These are phyloP conservation scores for Chloroceryle amazona DNA, from an alignment of 2,797 vertebrate genomes.

Conservation along the genomic window DNA sequence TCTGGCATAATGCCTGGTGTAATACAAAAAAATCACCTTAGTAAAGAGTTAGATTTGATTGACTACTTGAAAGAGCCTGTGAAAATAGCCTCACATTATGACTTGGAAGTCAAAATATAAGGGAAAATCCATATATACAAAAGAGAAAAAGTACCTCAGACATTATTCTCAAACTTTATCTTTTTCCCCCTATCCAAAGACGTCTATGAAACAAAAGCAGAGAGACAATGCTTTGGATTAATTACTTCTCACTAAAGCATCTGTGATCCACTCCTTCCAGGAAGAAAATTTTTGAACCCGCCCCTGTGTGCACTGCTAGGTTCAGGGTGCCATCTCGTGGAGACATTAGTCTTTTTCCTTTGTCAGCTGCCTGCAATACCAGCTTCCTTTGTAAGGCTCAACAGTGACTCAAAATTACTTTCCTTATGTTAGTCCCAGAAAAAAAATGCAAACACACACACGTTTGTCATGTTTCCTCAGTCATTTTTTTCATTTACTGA, in stretches of 20 bases:
- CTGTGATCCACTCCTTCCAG: not conserved
- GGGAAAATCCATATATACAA: not conserved
- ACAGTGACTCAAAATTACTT: not conserved
- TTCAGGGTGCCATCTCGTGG: slow-evolving; percentile 31
- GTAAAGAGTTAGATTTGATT: not conserved
- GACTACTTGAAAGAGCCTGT: not conserved
- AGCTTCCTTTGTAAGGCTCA: not conserved
- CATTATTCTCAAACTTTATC: not conserved
- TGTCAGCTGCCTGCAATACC: no score
- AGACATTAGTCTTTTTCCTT: not conserved
- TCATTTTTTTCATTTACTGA: not conserved
- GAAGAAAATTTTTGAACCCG: not conserved
- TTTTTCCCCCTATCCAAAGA: not conserved
- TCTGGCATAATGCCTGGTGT: not conserved
- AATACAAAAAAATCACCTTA: not conserved
- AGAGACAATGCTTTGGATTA: not conserved
- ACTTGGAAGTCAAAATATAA: not conserved
- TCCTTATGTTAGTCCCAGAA: not conserved
- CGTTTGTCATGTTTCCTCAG: not conserved
- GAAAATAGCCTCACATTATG: not conserved
- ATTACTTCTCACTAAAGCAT: not conserved
- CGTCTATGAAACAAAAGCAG: not conserved
- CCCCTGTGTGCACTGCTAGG: not conserved
- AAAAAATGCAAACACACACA: not conserved
- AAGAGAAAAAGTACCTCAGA: not conserved